Base-by-base conservation (phyloP, 1,140 invertebrate species). In the Drosophila burlai region DNA sequence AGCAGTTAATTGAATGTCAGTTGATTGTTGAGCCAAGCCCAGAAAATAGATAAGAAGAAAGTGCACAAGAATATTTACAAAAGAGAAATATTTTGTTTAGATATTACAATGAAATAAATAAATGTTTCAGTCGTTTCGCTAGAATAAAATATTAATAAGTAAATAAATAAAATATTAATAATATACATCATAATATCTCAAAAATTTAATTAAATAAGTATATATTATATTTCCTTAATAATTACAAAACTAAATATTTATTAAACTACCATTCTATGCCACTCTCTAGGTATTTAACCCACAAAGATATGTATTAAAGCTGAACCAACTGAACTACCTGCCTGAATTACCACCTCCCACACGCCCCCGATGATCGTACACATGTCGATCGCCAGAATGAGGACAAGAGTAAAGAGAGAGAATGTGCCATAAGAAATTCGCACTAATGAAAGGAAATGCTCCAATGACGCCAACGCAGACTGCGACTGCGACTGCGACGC, bases 1-100 rank as follows among this genome's bases (percentile, higher is more conserved):
- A 31, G 50, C 60, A 79, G 68, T 81, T 83, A 84, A 84, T 84
- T 85, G 74, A 69, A 84, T 34, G 63, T 38, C 60, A 77, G 65
- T 69, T 75, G 45, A 68, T 16, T 50, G 43, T 36, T 50, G 36
- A 29, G 18, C 6, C 42, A 29, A 71, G 46, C 11, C 8, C 3
- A 63, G 6, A 18, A 4, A 9, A 21, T 34, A 16, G 18, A 62
- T 52, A 16, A 34, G 7, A 1, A 13, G 4, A 36, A 34, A 21
- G 26, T 34, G 42, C 40, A 62, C 16, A 62, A 36, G 29, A 65
- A 65, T 11, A 38, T 31, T 58, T 42, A 29, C 4, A 16, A 40
- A 11, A 6, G 4, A n/a, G 4, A 21, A 43, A 43, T 18, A 18
- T 18, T 18, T 9, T 10, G 8, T 18, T 0, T 43, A 38, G 4